A percentile compares a stretch with the other conserved stretches of the same genome.
phyloP scores from a whole-genome alignment of 2,113 vertebrate genomes.

The Spea bombifrons region DNA sequence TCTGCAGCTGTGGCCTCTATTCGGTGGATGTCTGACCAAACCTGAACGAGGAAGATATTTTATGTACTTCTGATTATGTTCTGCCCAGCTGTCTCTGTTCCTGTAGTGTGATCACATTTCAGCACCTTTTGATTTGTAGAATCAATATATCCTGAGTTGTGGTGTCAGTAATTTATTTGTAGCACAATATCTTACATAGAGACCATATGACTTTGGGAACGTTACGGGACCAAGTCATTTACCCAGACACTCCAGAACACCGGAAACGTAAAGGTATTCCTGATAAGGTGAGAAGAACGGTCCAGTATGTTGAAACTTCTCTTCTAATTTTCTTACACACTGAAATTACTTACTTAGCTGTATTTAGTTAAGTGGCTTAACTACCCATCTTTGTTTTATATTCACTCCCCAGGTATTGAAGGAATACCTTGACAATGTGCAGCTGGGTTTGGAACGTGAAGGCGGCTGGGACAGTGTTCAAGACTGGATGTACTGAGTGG shows the following conservation, averaged over 20 bases:
- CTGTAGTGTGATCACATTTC: too few species aligned
- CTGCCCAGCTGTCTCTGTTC: too few species aligned
- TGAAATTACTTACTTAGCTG: neutral
- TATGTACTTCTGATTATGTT: conserved; percentile 43
- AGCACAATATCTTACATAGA: conserved; percentile 61
- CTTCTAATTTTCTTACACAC: neutral
- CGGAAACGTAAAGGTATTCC: conserved; percentile 88
- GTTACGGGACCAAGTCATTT: conserved; percentile 94
- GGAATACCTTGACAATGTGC: conserved; percentile 93
- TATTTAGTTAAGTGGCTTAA: neutral
- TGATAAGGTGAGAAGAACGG: conserved; percentile 72
- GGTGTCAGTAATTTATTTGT: too few species aligned
- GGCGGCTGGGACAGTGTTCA: conserved; percentile 89
- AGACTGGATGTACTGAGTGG: conserved; percentile 98
- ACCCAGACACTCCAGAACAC: conserved; percentile 87
- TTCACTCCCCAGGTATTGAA: conserved; percentile 84
- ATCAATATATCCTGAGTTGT: too few species aligned
- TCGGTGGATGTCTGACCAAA: conserved; percentile 91
- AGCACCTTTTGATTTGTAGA: too few species aligned
- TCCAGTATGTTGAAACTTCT: neutral
- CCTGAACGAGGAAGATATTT: conserved; percentile 94
- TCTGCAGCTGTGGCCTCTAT: conserved; percentile 90
- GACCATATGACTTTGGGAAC: conserved; percentile 97
- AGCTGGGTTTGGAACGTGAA: conserved; percentile 88
- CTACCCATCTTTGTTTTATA: neutral